phyloP scores from a whole-genome alignment of 1,140 invertebrate genomes.

The Parapsyche elsis region DNA sequence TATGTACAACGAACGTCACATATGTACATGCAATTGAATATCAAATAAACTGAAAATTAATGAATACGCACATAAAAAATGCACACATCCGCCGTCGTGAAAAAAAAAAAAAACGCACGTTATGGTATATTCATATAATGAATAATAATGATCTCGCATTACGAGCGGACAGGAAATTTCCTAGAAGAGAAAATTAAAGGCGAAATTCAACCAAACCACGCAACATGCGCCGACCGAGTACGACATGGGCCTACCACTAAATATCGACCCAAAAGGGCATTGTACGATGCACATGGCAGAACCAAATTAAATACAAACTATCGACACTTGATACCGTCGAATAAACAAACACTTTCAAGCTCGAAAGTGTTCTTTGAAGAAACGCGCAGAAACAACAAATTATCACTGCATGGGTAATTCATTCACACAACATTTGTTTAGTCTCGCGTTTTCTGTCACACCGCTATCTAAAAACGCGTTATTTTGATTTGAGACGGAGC shows the following conservation, averaged over 20 bases:
- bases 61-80: slow-evolving; percentile 23
- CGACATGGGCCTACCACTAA: neutral
- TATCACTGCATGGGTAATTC: too few relatives aligned
- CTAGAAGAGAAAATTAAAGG: slow-evolving; percentile 41
- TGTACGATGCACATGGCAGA: slow-evolving; percentile 29
- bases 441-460: too few relatives aligned
- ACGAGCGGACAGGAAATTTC: slow-evolving; percentile 18
- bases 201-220: slow-evolving; percentile 38
- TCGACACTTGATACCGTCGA: neutral
- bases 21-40: too few relatives aligned
- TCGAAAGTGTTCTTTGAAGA: too few relatives aligned
- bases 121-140: slow-evolving; percentile 17
- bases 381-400: neutral
- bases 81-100: neutral
- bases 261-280: slow-evolving; percentile 39
- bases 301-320: slow-evolving; percentile 19
- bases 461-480: too few relatives aligned
- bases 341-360: neutral
- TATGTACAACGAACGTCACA: too few relatives aligned
- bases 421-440: too few relatives aligned
- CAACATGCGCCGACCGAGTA: slow-evolving; percentile 4
- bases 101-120: neutral
- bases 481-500: too few relatives aligned
- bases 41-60: too few relatives aligned
- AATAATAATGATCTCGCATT: slow-evolving; percentile 23